Base-by-base conservation (phyloP, 1,140 invertebrate genomes). In the Rhagoletis zephyria region DNA sequence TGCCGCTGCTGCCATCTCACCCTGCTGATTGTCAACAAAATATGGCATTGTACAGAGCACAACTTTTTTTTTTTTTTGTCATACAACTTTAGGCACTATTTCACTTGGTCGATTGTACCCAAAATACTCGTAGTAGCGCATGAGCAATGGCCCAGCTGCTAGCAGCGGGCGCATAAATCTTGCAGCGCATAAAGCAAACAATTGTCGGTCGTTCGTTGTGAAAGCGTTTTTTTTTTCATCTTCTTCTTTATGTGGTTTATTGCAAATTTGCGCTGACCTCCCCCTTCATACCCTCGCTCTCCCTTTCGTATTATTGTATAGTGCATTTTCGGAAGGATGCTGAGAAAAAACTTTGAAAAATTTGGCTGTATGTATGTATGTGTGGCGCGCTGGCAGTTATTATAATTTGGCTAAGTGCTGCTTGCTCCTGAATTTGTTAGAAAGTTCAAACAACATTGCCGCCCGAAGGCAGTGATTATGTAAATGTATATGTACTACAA, bases 101-200 rank as follows among this genome's bases (percentile, higher is more conserved):
- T 59, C 51, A n/a, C 56, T 12, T 51, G 74, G 2, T 81, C 48
- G 7, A 56, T 81, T 81, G 48, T 81, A 14, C n/a, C 74, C 48
- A 56, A 81, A 81, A 81, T 81, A 81, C 4, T 45, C 40, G 70
- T 77, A 5, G 9, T 7, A 10, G 65, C 65, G 19, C 30, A 10
- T 4, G 14, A 9, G 74, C 48, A 63, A n/a, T 4, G 48, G n/a
- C 14, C 48, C 74, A 56, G 74, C 74, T 81, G 74, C 74, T n/a
- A 19, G 74, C 74, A 56, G 6, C 48, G 74, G 74, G 14, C 48
- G 48, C 74, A 81, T 56, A 81, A 81, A 81, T 81, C 74, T 81
- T 81, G 74, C 74, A 59, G 74, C 74, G 74, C 74, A 81, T 81
- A 81, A 81, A 81, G 48, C 74, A 81, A 81, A 81, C 74, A 56